A percentile compares a stretch with the other conserved stretches of the same genome.
Evolutionary conservation across 2,797 vertebrate species (phyloP).

Genomic region (Cossypha polioptera): DNA sequence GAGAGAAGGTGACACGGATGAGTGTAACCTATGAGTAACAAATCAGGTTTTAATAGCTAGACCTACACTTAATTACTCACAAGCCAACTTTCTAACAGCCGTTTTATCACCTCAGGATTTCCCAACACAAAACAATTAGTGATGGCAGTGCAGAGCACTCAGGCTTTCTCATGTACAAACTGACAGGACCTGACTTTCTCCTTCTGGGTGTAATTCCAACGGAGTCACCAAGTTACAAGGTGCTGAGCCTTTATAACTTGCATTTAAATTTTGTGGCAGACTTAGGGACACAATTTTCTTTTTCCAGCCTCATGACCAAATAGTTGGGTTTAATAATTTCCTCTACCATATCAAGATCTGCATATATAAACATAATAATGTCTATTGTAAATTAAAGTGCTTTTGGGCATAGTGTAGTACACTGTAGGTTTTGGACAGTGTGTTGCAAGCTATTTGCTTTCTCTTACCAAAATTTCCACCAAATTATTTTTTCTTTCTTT

Average conservation of each 20-base stretch:
- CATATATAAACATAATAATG: neutral
- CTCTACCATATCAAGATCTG: conserved; percentile 5
- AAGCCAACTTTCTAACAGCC: conserved; percentile 42
- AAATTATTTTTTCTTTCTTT: neutral
- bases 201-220: neutral
- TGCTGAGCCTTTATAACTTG: neutral
- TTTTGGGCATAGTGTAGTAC: neutral
- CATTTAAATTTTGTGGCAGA: conserved; percentile 18
- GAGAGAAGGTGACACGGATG: neutral
- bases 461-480: neutral
- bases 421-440: neutral
- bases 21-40: neutral
- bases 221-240: neutral
- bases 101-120: conserved; percentile 50
- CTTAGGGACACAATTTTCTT: neutral
- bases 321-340: conserved; percentile 36
- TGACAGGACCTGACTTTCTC: conserved; percentile 37
- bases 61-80: conserved; percentile 19
- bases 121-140: conserved; percentile 33
- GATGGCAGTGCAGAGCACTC: neutral
- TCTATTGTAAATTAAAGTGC: neutral
- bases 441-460: neutral
- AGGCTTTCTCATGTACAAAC: neutral
- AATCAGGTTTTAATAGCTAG: conserved; percentile 13
- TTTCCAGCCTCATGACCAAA: neutral